Base-by-base conservation (phyloP, 2,888 invertebrate genomes). In the Drosophila infuscata region DNA sequence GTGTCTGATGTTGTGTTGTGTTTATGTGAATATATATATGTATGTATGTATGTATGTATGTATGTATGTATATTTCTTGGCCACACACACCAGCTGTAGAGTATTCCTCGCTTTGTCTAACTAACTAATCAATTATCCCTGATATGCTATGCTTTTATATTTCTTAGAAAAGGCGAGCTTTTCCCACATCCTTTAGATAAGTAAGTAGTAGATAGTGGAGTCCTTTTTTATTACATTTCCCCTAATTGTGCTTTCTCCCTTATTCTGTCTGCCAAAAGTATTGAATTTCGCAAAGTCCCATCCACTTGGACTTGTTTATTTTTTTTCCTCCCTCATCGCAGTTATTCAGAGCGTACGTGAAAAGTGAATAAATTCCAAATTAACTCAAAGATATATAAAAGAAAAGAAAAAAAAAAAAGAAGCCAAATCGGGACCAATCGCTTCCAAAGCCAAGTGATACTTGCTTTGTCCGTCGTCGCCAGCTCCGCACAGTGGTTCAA, bases 331-430 rank as follows among this genome's bases (percentile, higher is more conserved):
- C 4, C 15, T 8, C 15, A 15, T 46, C 15, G 4, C 15, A 46
- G 20, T 46, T 7, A 20, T 20, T 12, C 7, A 15, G 20, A 20
- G 46, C 12, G 12, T 11, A 12, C 20, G 43, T 20, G 7, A 20
- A 12, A 12, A 46, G 46, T 46, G 46, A 20, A 46, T 20, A 20
- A 46, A 46, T 46, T 46, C 43, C 43, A 46, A 46, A 46, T 46
- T 12, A 46, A 20, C 12, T 20, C 20, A 46, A 46, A 20, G 20
- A 8, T 25, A 15, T 46, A 25, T 15, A 25, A 25, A 15, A 25
- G 12, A 46, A 15, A 15, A 15, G 3, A 20, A 15, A 12, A 46
- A 15, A 15, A 4, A 2, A 20, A 4, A 12, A 46, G 15, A 38
- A 46, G 9, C 1, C 3, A 20, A 46, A 20, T 7, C 20, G n/a